Base-by-base conservation (phyloP, 1,140 invertebrate species). In the Tenebrio molitor region DNA sequence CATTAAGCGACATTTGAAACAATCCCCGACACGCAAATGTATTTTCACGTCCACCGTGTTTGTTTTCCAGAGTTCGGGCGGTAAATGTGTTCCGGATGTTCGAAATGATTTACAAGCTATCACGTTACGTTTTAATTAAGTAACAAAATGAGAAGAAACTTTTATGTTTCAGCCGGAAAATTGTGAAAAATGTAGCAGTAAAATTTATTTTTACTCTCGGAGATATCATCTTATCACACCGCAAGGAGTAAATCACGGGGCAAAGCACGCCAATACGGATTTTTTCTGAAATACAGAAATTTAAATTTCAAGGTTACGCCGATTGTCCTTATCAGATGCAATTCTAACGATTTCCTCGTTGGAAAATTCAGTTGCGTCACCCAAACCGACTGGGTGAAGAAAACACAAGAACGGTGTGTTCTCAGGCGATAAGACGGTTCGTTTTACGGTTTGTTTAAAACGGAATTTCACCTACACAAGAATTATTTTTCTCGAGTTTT, bases 401-500 rank as follows among this genome's bases (percentile, higher is more conserved):
- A 46, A 46, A 46, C 15, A 46, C 23, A 58, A 29, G 23, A 58
- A 25, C 46, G 21, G 1, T 53, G 50, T 25, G 21, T 25, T 58
- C 23, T 23, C 12, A 29, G 25, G 50, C 12, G 50, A 58, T 58
- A 58, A 58, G 50, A 29, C 17, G 17, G 17, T 53, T 29, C 23
- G 29, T 58, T 58, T 58, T 14, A 25, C 21, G 1, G 50, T 58
- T 58, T 25, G 50, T 58, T 58, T 39, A 39, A 39, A 39, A 39
- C n/a, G 36, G 12, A 39, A 39, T 12, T 58, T 58, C n/a, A 58
- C 23, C 21, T 25, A 14, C 21, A 58, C 10, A 25, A 58, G 15
- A 25, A 14, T 34, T 25, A 53, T 53, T 53, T 53, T 53, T 53
- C 46, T 19, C 5, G 29, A 29, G 21, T 58, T 58, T 58, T 58